Base-by-base conservation (phyloP, 2,113 vertebrate genomes). In the Periophthalmus modestus region DNA sequence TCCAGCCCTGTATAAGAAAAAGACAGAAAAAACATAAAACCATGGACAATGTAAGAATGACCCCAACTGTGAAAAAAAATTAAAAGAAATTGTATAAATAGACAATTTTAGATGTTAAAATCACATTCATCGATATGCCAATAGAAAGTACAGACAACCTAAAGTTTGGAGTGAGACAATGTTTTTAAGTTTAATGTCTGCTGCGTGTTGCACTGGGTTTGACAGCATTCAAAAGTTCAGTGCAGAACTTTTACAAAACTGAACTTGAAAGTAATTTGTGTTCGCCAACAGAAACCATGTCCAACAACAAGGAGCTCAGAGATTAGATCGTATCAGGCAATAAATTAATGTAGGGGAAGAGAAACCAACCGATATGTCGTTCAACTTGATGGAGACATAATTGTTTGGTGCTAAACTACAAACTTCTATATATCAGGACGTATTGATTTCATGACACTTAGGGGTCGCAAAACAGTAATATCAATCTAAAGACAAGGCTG, bases 401-500 rank as follows among this genome's bases (percentile, higher is more conserved):
- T 55, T 55, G 19, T 55, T 55, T 18, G 14, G 28, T 16, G 58
- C 13, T 12, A 13, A 61, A 61, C 59, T 59, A 59, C 67, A 43
- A 50, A 5, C 33, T 61, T 23, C 1, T 34, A 34, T 33, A 34
- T 16, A 62, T 62, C 24, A 34, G 59, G 15, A 15, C 66, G 19
- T 55, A 55, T 55, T 55, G 52, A 55, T 55, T 55, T 21, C 19
- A n/a, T 55, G 52, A 55, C 2, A 55, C 19, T 55, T 55, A 9
- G 52, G 50, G 50, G 50, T 52, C 16, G 6, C 2, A 18, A 52
- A 18, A 52, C 15, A 18, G 16, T 52, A 16, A 55, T n/a, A 55
- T 55, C 52, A 55, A 55, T 55, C 50, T 58, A 13, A 9, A 62
- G 39, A 34, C 61, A 19, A 70, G 66, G 28, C 68, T 34, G 78